Evolutionary conservation across 2,888 invertebrate species (phyloP).

Genomic region (Glyphotaelius pellucidus): DNA sequence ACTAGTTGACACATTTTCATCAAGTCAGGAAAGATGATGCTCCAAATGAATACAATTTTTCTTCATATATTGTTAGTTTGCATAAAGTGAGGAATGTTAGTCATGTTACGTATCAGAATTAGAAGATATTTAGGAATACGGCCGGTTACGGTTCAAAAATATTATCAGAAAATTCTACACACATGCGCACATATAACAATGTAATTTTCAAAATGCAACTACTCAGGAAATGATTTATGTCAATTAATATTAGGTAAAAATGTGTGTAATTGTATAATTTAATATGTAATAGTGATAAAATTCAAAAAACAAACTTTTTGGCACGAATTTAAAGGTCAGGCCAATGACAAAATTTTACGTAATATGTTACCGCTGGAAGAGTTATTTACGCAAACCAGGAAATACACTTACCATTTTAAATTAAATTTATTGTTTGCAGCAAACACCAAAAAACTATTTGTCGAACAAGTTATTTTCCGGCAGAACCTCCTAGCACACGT

Average conservation of each 20-base stretch:
- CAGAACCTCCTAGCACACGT: neutral
- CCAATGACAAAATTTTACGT: conserved; percentile 67
- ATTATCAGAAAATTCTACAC: neutral
- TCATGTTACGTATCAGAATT: neutral
- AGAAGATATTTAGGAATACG: neutral
- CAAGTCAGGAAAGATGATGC: neutral
- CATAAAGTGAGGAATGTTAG: neutral
- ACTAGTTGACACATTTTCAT: neutral
- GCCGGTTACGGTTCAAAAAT: neutral
- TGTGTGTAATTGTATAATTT: neutral
- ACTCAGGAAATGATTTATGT: neutral
- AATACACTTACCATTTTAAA: conserved; percentile 35
- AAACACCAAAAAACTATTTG: neutral
- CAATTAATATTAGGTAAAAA: neutral
- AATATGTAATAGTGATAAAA: neutral
- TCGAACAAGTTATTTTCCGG: neutral
- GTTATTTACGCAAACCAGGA: conserved; percentile 19
- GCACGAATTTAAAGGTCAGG: conserved; percentile 67
- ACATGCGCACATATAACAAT: neutral
- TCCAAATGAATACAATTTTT: neutral
- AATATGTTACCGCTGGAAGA: neutral
- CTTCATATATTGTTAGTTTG: neutral
- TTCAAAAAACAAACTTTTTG: neutral
- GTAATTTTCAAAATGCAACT: neutral
- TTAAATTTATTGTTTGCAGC: neutral